phyloP scores from a whole-genome alignment of 2,888 invertebrate species.

The Epiperipatus broadwayi region DNA sequence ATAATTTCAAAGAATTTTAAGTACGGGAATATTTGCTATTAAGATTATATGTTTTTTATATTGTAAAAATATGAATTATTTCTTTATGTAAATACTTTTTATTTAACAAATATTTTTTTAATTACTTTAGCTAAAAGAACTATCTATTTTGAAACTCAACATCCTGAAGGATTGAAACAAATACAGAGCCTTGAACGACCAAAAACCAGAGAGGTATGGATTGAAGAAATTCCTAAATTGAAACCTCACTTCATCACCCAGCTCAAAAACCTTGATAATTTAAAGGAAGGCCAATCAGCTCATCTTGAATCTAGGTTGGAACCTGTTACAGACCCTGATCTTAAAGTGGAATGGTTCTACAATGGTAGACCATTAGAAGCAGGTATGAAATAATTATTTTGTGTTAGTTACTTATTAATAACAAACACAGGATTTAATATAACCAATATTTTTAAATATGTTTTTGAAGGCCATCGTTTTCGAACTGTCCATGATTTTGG shows the following conservation, averaged over 20 bases:
- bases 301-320: conserved; percentile 66
- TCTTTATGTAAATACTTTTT: background rate
- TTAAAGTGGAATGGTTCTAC: conserved; percentile 85
- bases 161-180: conserved; percentile 75
- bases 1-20: too few species aligned
- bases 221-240: conserved; percentile 53
- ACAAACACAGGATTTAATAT: too few species aligned
- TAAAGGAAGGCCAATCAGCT: conserved; percentile 85
- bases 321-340: conserved; percentile 81
- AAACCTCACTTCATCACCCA: conserved; percentile 69
- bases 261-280: conserved; percentile 41
- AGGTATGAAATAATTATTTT: conserved; percentile 25
- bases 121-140: conserved; percentile 17
- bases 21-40: too few species aligned
- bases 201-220: conserved; percentile 52
- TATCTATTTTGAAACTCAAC: conserved; percentile 65
- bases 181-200: conserved; percentile 76
- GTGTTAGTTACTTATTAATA: too few species aligned
- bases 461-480: conserved; percentile 5
- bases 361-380: conserved; percentile 39
- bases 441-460: too few species aligned
- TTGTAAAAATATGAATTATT: too few species aligned
- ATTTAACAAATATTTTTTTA: background rate
- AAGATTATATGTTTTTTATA: too few species aligned
- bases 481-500: conserved; percentile 32